Evolutionary conservation across 2,113 vertebrate genomes (phyloP), one percentile per base, ranked within the genome.

Genomic region (Malurus cyaneus): DNA sequence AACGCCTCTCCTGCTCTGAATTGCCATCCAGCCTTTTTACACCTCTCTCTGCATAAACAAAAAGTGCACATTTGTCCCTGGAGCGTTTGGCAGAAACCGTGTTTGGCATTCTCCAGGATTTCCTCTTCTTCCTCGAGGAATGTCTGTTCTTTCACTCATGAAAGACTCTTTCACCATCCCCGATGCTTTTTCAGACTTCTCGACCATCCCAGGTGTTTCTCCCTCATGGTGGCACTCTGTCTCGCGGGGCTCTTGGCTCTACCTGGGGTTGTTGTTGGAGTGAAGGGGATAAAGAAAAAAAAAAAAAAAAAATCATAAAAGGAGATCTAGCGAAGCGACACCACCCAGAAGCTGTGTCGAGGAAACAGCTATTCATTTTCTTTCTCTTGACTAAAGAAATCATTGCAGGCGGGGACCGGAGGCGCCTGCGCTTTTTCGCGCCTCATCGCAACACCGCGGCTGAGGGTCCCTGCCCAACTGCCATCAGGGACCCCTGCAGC

Each of bases 361-460:
- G 12, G 44, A 52, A 59, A 18, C 8, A 23, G 59, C 32, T 26
- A 11, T 80, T 65, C 64, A 72, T 52, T 80, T 50, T 28, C 21
- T 28, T 36, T 28, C 8, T 28, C 18, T 32, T 23, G 26, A 46
- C 52, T 32, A 5, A 6, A 57, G n/a, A 39, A 39, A 39, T 11
- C 39, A 39, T 11, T 39, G 39, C 39, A 39, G 39, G 39, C n/a
- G 10, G 39, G 39, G 11, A 39, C 57, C 50, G 1, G 4, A 31
- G 16, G 20, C n/a, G 26, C 26, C 3, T 21, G 31, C 4, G 2
- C 21, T 32, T 34, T 32, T 34, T 42, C 0, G 0, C 34, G 8
- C n/a, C 7, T 28, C 21, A 3, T 21, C 18, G 11, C 2, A 2
- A 5, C 4, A 31, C 34, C 9, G 4, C 3, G 21, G 66, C 26